A percentile compares a stretch with the other conserved stretches of the same genome.
These are phyloP conservation scores for Hozukius guyotensis DNA, from an alignment of 2,797 vertebrate species.

Conservation along the genomic window DNA sequence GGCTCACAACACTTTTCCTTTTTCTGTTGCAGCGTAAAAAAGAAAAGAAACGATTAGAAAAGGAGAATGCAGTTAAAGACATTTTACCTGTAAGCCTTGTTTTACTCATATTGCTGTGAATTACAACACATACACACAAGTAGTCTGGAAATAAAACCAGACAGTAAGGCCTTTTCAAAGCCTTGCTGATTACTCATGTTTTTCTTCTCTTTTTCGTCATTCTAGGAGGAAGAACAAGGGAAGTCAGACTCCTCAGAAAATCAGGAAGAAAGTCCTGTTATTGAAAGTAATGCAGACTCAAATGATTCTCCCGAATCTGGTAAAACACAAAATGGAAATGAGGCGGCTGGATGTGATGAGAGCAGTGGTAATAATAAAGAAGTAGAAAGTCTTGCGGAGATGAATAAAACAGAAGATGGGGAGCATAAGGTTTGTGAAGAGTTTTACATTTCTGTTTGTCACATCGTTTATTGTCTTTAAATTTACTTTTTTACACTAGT, in stretches of 20 bases:
- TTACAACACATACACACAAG: background rate
- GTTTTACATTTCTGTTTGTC: background rate
- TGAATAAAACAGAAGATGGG: conserved; percentile 26
- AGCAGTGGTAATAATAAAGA: conserved; percentile 15
- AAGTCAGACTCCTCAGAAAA: conserved; percentile 56
- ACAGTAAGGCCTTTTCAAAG: background rate
- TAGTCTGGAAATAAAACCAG: background rate
- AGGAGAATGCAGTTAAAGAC: conserved; percentile 63
- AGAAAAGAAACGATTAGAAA: conserved; percentile 77
- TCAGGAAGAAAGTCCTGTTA: conserved; percentile 30
- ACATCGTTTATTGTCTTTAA: background rate
- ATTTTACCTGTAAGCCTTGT: conserved; percentile 62
- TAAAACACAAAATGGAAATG: background rate
- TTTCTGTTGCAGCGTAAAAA: conserved; percentile 77
- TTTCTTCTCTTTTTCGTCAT: background rate
- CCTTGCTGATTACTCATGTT: background rate
- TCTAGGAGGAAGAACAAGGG: conserved; percentile 59
- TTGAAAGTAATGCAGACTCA: conserved; percentile 31
- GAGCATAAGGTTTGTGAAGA: conserved; percentile 67
- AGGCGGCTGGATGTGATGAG: conserved; percentile 7
- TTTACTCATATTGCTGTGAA: background rate
- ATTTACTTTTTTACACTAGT: background rate
- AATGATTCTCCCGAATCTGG: conserved; percentile 1
- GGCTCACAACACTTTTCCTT: background rate
- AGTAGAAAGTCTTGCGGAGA: conserved; percentile 9